A percentile compares a stretch with the other conserved stretches of the same genome.
phyloP scores from a whole-genome alignment of 2,113 vertebrate species.

The Halichoeres trimaculatus region DNA sequence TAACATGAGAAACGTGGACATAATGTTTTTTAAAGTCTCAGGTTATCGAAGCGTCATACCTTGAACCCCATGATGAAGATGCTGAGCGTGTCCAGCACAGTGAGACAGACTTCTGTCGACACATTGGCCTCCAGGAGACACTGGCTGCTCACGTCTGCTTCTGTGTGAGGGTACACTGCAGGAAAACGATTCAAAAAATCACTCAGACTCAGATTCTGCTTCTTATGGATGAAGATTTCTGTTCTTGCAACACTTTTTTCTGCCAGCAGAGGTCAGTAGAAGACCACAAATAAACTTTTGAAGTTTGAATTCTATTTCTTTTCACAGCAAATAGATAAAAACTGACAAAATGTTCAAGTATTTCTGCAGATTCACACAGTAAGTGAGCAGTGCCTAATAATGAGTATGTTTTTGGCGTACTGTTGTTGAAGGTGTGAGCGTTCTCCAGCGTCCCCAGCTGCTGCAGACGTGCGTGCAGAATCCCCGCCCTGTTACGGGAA shows the following conservation, averaged over 20 bases:
- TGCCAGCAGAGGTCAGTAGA: constrained; percentile 24
- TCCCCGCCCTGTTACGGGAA: constrained; percentile 98
- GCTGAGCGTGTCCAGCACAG: constrained; percentile 93
- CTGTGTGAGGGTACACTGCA: constrained; percentile 91
- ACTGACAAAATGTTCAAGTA: too few relatives aligned
- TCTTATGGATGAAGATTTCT: too few relatives aligned
- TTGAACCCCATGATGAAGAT: constrained; percentile 96
- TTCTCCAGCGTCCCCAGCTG: constrained; percentile 96
- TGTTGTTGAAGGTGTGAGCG: constrained; percentile 96
- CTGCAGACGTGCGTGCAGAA: constrained; percentile 95
- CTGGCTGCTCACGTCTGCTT: constrained; percentile 93
- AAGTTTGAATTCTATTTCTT: too few relatives aligned
- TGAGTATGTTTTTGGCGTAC: constrained; percentile 73
- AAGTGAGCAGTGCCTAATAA: background rate
- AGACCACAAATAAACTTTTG: background rate
- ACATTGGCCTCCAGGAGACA: constrained; percentile 94
- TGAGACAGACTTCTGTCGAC: constrained; percentile 96
- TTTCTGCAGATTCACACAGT: background rate
- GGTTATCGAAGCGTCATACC: constrained; percentile 75
- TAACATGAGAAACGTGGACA: background rate
- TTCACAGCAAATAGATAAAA: too few relatives aligned
- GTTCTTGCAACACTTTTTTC: background rate
- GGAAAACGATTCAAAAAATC: too few relatives aligned
- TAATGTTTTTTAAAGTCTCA: background rate
- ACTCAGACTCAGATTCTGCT: too few relatives aligned